Conservation (phyloP, 2,888 invertebrate species). For the Limenitis camilla region DNA sequence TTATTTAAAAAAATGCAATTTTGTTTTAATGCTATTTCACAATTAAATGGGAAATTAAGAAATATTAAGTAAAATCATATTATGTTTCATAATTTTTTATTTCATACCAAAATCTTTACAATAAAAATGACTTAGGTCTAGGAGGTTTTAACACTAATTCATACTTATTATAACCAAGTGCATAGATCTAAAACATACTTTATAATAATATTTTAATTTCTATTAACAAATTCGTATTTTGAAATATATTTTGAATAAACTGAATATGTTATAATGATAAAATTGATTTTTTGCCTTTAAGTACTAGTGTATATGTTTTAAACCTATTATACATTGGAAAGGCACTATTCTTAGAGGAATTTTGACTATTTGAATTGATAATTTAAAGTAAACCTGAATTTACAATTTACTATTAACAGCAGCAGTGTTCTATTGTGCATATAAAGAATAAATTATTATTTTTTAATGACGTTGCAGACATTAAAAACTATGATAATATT, state of each 20-base stretch:
- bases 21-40: too few relatives aligned
- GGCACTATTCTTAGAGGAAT: constrained; percentile 61
- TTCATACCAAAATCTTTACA: constrained; percentile 50
- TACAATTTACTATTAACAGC: neutral
- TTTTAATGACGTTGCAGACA: neutral
- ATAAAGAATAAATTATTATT: neutral
- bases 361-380: neutral
- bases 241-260: neutral
- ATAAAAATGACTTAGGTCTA: constrained; percentile 58
- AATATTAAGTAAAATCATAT: neutral
- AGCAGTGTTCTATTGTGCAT: neutral
- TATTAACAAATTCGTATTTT: too few relatives aligned
- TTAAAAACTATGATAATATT: constrained; percentile 4
- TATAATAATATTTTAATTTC: too few relatives aligned
- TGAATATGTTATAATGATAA: constrained; percentile 2
- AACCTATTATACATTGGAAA: constrained; percentile 39
- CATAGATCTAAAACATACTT: too few relatives aligned
- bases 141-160: constrained; percentile 48
- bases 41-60: neutral
- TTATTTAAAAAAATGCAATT: too few relatives aligned
- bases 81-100: constrained; percentile 36
- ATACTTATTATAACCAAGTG: constrained; percentile 46
- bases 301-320: constrained; percentile 15
- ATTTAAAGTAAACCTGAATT: too few relatives aligned
- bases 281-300: constrained; percentile 2